Percentiles rank a stretch among this genome's conserved stretches.
phyloP scores from a whole-genome alignment of 2,888 invertebrate genomes.

The Stramonita haemastoma region DNA sequence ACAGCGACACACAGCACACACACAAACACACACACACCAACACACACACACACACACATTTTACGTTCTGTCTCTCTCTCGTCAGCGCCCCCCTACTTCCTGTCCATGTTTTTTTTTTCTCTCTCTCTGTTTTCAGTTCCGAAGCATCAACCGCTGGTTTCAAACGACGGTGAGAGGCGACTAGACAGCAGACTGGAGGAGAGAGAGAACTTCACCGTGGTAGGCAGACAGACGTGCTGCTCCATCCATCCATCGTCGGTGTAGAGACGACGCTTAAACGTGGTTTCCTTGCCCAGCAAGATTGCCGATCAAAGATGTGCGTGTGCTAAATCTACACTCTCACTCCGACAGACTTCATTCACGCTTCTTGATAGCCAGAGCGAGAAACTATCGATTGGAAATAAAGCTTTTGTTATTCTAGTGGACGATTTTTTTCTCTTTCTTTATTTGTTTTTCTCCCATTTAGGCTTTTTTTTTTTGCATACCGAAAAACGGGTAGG shows the following conservation, averaged over 20 bases:
- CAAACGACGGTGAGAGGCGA: no score
- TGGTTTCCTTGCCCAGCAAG: neutral
- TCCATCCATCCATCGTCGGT: neutral
- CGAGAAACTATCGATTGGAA: neutral
- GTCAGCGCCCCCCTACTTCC: no score
- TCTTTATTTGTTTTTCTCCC: neutral
- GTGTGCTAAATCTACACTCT: neutral
- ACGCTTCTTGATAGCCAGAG: neutral
- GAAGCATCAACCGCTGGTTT: neutral
- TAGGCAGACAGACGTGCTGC: no score
- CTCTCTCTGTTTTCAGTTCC: neutral
- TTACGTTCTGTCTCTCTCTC: no score
- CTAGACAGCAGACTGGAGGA: no score
- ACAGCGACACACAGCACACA: neutral
- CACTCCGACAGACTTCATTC: neutral
- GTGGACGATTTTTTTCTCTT: neutral
- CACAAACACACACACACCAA: neutral
- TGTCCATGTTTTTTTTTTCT: neutral
- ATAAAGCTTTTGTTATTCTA: neutral
- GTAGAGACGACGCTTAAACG: neutral
- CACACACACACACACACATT: neutral
- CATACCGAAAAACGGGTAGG: neutral
- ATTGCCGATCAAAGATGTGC: neutral
- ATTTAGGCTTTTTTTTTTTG: neutral
- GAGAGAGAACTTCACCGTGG: no score